A percentile compares a stretch with the other conserved stretches of the same genome.
Conservation (phyloP, 2,113 vertebrate species). For the Neotragus pygmaeus region DNA sequence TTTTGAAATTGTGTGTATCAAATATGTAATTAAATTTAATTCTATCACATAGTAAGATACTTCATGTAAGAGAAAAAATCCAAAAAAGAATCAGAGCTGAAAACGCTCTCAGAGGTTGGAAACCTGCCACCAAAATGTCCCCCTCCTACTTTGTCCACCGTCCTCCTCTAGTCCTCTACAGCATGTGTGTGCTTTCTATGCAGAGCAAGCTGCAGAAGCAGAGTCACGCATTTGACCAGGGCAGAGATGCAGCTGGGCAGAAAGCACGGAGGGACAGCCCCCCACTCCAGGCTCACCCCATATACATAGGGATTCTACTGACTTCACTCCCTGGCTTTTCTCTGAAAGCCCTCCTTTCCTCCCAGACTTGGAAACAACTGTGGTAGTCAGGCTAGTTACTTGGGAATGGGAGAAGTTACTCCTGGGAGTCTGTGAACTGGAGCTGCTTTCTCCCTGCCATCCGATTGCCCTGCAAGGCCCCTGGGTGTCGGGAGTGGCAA, state of each 20-base stretch:
- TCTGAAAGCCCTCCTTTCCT: neutral
- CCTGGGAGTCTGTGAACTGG: neutral
- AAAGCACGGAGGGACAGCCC: neutral
- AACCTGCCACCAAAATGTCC: neutral
- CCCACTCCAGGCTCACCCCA: neutral
- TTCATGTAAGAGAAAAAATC: neutral
- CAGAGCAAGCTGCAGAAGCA: neutral
- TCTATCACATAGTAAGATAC: neutral
- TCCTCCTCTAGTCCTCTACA: neutral
- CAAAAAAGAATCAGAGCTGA: neutral
- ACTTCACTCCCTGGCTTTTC: neutral
- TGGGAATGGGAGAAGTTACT: neutral
- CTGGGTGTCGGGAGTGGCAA: fast-evolving
- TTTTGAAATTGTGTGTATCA: neutral
- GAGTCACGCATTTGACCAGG: neutral
- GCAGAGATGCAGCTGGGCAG: neutral
- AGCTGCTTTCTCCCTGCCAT: neutral
- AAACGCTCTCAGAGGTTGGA: neutral
- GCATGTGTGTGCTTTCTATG: neutral
- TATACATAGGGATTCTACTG: neutral
- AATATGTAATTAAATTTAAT: neutral
- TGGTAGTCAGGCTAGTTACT: neutral
- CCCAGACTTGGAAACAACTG: neutral
- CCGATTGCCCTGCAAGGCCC: neutral
- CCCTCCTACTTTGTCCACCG: neutral